A percentile compares a stretch with the other conserved stretches of the same genome.
These are phyloP conservation scores for Reticulitermes speratus DNA, from an alignment of 1,140 invertebrate species.

Conservation along the genomic window DNA sequence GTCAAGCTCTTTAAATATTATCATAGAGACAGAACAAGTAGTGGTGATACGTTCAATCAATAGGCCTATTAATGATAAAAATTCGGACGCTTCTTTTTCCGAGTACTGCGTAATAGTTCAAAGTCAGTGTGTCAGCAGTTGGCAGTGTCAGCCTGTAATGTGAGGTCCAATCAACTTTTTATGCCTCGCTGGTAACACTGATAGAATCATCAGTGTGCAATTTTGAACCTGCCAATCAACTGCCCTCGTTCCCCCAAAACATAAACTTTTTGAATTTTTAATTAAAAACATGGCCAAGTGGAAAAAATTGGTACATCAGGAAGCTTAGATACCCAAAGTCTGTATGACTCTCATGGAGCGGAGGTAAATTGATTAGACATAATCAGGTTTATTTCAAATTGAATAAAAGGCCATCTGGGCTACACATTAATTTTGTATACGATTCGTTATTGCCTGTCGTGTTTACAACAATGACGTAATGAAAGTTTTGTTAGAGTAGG, in stretches of 20 bases:
- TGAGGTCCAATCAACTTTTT: not conserved
- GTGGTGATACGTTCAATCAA: too few relatives aligned
- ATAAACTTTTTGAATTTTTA: not conserved
- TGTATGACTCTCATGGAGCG: not conserved
- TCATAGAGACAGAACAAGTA: too few relatives aligned
- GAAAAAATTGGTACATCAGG: not conserved
- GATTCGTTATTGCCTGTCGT: too few relatives aligned
- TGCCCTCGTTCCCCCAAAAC: not conserved
- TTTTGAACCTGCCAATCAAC: not conserved
- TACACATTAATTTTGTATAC: too few relatives aligned
- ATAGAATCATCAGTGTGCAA: not conserved
- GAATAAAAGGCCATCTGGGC: not conserved
- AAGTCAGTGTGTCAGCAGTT: not conserved
- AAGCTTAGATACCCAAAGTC: not conserved
- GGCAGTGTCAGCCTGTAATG: not conserved
- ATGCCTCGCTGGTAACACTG: not conserved
- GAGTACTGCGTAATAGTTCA: not conserved
- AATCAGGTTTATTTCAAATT: not conserved
- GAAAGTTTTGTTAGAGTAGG: too few relatives aligned
- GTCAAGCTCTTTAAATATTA: too few relatives aligned
- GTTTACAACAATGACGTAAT: too few relatives aligned
- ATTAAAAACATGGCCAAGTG: not conserved
- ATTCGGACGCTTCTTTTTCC: not conserved
- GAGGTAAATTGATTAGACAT: not conserved
- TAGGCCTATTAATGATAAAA: not conserved